Base-by-base conservation (phyloP, 2,888 invertebrate species). In the Neocrepidodera transversa region DNA sequence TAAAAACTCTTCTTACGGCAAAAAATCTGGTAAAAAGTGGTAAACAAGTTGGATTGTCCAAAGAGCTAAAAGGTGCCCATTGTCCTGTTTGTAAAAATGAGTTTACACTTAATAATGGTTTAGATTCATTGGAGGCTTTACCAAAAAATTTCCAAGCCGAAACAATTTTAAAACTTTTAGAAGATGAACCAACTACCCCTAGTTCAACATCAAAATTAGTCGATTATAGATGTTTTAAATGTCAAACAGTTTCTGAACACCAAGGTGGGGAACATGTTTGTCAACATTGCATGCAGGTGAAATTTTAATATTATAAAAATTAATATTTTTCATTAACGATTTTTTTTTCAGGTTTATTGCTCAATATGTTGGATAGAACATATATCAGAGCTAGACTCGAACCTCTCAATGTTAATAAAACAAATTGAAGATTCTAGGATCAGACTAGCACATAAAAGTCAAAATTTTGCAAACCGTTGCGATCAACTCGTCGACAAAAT, bases 141-240 rank as follows among this genome's bases (percentile, higher is more conserved):
- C 88, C 87, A n/a, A 84, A 84, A 6, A 89, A 90, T 74, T 77
- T 87, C 36, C 88, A 89, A 73, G 84, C 89, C 43, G 85, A 87
- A 67, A 85, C 85, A 0, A 76, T 89, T 32, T 78, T 89, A 1
- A 76, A 80, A 49, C 74, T 86, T 40, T 76, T 86, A 10, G 81
- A 82, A 10, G 74, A 78, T 7, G 57, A 40, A 73, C 49, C 52
- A 17, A 59, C 62, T 14, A 60, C 63, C 47, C 20, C 51, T 38
- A 62, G 59, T 40, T 59, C 56, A 11, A 53, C 56, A 17, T 55
- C 52, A 5, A 64, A 60, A 30, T 51, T 55, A 11, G 52, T 43
- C 7, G 71, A 69, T 36, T 66, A 66, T 40, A 69, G 72, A 45
- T 82, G 82, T 59, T 70, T 70, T 11, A 78, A 77, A 61, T 82